Evolutionary conservation across 1,140 invertebrate species (phyloP).

Genomic region (Amyelois transitella): DNA sequence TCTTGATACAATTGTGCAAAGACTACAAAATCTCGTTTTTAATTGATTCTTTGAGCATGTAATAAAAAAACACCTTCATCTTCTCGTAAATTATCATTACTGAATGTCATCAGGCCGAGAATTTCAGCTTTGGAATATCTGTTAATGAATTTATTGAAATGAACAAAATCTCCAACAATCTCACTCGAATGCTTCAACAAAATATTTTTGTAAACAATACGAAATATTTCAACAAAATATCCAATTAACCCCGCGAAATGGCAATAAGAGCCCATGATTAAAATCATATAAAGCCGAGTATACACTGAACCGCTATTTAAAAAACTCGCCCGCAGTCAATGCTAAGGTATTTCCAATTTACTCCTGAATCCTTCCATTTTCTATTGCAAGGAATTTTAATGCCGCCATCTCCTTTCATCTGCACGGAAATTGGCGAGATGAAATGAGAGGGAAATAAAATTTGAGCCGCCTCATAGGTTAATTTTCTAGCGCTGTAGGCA

Average conservation of each 20-base stretch:
- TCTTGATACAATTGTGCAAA: no score
- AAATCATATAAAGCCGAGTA: conserved; percentile 31
- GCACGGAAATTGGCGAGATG: conserved; percentile 7
- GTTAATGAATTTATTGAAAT: no score
- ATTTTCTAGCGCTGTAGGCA: conserved; percentile 36
- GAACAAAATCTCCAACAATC: no score
- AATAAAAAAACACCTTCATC: no score
- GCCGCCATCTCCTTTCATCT: conserved; percentile 18
- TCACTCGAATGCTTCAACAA: no score
- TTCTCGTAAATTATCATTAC: no score
- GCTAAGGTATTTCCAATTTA: conserved; percentile 49
- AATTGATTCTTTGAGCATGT: no score
- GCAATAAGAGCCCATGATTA: conserved; percentile 25
- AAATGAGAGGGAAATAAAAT: conserved; percentile 13
- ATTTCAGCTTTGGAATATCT: no score
- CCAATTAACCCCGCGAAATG: conserved; percentile 29
- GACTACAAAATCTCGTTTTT: no score
- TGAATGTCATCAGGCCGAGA: no score
- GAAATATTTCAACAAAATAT: conserved; percentile 21
- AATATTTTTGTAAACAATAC: background rate
- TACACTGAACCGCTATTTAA: conserved; percentile 18
- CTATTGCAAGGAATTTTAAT: conserved; percentile 36
- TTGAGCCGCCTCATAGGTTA: conserved; percentile 30
- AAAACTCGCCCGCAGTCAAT: conserved; percentile 31
- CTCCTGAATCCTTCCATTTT: conserved; percentile 42